Evolutionary conservation across 2,797 vertebrate genomes (phyloP).

Genomic region (Gymnopithys bicolor): DNA sequence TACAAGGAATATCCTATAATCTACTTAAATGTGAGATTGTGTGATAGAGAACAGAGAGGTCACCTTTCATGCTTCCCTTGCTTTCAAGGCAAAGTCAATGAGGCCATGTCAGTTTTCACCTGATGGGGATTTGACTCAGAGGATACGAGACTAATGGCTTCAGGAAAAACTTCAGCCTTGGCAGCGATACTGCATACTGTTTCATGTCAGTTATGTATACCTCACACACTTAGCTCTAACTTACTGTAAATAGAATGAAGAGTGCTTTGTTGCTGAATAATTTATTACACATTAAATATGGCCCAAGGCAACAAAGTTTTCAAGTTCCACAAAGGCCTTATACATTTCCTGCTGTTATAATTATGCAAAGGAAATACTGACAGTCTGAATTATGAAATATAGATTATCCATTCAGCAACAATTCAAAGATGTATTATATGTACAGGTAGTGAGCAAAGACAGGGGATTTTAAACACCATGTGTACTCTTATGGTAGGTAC

Average conservation of each 20-base stretch:
- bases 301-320: conserved; percentile 67
- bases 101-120: not conserved
- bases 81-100: conserved; percentile 17
- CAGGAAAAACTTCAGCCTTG: conserved; percentile 51
- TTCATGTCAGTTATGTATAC: conserved; percentile 51
- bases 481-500: not conserved
- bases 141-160: conserved; percentile 15
- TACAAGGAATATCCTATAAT: not conserved
- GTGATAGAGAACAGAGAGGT: not conserved
- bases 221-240: conserved; percentile 57
- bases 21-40: not conserved
- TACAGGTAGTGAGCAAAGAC: not conserved
- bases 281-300: conserved; percentile 75
- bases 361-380: conserved; percentile 72
- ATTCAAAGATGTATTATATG: not conserved
- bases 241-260: conserved; percentile 74
- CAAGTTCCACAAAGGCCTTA: conserved; percentile 69
- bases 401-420: conserved; percentile 68
- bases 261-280: conserved; percentile 74
- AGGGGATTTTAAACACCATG: conserved; percentile 1
- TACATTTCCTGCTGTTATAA: conserved; percentile 54
- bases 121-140: not conserved
- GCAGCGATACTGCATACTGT: not conserved
- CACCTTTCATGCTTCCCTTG: not conserved
- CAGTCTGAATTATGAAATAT: conserved; percentile 73